Conservation (phyloP, 2,113 vertebrate species). For the Cariama cristata region DNA sequence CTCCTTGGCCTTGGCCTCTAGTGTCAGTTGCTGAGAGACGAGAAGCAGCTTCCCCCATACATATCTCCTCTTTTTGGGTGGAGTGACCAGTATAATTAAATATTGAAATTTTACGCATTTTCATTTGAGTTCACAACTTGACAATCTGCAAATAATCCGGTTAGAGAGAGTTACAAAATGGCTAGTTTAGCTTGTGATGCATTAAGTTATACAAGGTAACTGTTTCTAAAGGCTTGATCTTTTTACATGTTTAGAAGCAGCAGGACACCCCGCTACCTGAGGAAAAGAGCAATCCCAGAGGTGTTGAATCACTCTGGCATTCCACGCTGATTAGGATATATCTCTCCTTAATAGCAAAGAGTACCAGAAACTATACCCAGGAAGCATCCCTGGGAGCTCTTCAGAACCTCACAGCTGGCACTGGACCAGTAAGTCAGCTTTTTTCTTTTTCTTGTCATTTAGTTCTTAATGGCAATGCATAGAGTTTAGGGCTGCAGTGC, state of each 20-base stretch:
- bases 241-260: constrained; percentile 66
- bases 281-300: constrained; percentile 86
- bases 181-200: background rate
- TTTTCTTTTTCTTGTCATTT: background rate
- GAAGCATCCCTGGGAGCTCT: constrained; percentile 90
- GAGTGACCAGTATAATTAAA: background rate
- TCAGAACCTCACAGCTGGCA: constrained; percentile 93
- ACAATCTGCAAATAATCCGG: background rate
- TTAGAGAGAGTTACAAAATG: background rate
- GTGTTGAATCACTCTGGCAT: constrained; percentile 91
- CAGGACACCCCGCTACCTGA: constrained; percentile 78
- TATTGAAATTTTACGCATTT: background rate
- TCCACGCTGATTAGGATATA: constrained; percentile 90
- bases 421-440: constrained; percentile 78
- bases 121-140: background rate
- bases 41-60: background rate
- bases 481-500: background rate
- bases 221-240: constrained; percentile 27
- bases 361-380: constrained; percentile 82
- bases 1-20: background rate
- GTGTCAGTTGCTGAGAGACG: background rate
- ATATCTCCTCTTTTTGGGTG: background rate
- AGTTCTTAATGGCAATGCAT: background rate
- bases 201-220: background rate
- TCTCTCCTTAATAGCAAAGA: constrained; percentile 91